phyloP scores from a whole-genome alignment of 2,797 vertebrate species.

The Diplodus puntazzo region DNA sequence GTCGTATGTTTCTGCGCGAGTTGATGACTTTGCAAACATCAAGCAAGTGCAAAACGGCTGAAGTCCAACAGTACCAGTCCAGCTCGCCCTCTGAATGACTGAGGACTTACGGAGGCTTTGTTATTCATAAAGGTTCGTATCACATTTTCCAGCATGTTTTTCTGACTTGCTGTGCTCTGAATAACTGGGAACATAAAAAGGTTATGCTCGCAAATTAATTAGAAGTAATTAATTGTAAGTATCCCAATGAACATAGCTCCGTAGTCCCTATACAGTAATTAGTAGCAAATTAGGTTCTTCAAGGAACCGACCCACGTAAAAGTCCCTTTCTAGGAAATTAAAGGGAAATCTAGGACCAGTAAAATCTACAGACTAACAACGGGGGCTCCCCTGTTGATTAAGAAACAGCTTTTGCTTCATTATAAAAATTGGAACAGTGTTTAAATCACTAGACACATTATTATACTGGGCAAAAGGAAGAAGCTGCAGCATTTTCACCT shows the following conservation, averaged over 20 bases:
- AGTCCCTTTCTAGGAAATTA: neutral
- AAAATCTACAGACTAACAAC: neutral
- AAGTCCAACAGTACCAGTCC: no score
- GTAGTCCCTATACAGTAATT: constrained; percentile 1
- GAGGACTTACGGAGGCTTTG: no score
- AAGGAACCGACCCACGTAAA: neutral
- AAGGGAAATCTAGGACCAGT: neutral
- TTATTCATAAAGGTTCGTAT: no score
- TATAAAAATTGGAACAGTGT: neutral
- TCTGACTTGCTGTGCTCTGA: neutral
- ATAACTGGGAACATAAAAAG: neutral
- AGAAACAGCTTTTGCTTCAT: neutral
- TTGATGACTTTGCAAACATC: no score
- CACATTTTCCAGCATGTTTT: neutral
- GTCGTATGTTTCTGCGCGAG: no score
- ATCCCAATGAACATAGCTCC: constrained; percentile 8
- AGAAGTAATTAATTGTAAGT: neutral
- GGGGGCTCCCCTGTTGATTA: neutral
- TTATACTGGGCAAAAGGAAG: neutral
- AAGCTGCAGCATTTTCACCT: neutral
- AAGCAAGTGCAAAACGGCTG: no score
- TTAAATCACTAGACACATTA: neutral
- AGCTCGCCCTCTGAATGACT: no score
- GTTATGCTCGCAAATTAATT: neutral
- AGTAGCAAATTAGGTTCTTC: neutral